phyloP scores from a whole-genome alignment of 2,888 invertebrate species.

The Xanthia togata region DNA sequence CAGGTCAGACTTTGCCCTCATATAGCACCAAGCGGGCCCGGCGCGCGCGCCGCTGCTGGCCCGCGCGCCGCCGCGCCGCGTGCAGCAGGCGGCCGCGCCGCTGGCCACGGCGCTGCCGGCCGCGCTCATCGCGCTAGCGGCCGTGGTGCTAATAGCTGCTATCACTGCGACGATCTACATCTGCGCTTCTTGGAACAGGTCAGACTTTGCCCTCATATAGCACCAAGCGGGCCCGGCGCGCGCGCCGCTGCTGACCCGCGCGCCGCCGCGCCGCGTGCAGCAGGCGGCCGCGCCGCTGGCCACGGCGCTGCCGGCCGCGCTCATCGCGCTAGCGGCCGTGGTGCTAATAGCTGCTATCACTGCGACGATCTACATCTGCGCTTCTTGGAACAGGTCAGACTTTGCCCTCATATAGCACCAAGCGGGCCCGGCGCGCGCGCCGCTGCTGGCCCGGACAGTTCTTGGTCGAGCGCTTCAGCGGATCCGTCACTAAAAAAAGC shows the following conservation, averaged over 20 bases:
- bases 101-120: conserved; percentile 95
- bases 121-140: conserved; percentile 96
- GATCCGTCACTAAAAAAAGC: no score
- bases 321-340: conserved; percentile 96
- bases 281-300: conserved; percentile 82
- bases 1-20: conserved; percentile 91
- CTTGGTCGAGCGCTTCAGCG: no score
- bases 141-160: conserved; percentile 96
- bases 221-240: conserved; percentile 90
- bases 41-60: conserved; percentile 85
- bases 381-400: conserved; percentile 97
- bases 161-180: conserved; percentile 97
- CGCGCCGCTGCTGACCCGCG: conserved; percentile 77
- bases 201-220: conserved; percentile 60
- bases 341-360: conserved; percentile 96
- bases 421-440: conserved; percentile 90
- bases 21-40: conserved; percentile 85
- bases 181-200: conserved; percentile 98
- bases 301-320: conserved; percentile 96
- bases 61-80: conserved; percentile 51
- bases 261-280: conserved; percentile 74
- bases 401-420: no score
- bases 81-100: conserved; percentile 81
- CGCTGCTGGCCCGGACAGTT: conserved; percentile 70
- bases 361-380: conserved; percentile 97